Base-by-base conservation (phyloP, 2,797 vertebrate genomes). In the Urophycis tenuis region DNA sequence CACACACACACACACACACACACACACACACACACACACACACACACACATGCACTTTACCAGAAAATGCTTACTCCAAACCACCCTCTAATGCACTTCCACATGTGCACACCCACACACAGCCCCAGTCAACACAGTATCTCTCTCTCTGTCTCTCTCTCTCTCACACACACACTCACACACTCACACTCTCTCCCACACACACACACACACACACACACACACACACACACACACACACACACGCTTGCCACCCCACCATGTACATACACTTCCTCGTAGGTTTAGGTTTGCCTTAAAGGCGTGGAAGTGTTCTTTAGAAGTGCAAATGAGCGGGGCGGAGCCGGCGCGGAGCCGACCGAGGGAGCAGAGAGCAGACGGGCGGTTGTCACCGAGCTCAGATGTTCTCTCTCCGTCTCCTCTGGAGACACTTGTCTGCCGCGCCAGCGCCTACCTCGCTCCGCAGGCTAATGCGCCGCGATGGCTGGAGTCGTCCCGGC, bases 271-370 rank as follows among this genome's bases (percentile, higher is more conserved):
- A 31, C 33, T 33, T 72, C 19, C 33, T 33, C 71, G 36, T 72
- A 33, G 15, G 31, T 19, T 74, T 45, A 74, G 53, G 41, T 71
- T 39, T 17, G 19, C 31, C 53, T 31, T 71, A 41, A 3, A 81
- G 74, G 82, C 75, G 78, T 75, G 81, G 74, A 77, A 75, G 72
- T 60, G 73, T 80, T 60, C 78, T 74, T 89, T 22, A 84, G 86
- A 88, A 81, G 83, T 89, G 84, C 72, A 88, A 88, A 87, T 89
- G 82, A 88, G 73, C 25, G 0, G n/a, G 60, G 33, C 19, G 74
- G 60, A 79, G 80, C 82, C 72, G 76, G 29, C 81, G 71, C 71
- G 39, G 76, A 73, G 85, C 80, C 79, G 85, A 82, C 80, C 2
- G 30, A 31, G 29, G 83, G 84, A 78, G 60, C 22, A 30, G 53